Evolutionary conservation across 2,888 invertebrate species (phyloP), one percentile per base, ranked within the genome.

Genomic region (Pandemis heparana): DNA sequence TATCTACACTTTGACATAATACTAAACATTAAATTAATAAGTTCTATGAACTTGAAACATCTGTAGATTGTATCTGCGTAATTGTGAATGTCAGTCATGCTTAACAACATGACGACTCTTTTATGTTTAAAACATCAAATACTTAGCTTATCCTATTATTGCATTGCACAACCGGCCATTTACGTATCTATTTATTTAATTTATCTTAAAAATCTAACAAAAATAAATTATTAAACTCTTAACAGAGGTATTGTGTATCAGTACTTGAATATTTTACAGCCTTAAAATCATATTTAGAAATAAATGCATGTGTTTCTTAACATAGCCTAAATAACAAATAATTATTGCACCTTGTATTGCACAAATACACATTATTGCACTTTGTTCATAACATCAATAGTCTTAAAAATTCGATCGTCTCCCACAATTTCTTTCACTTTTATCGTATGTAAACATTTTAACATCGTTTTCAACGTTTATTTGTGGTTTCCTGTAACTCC

Each of bases 401-500:
- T 84, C 80, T 77, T 76, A 78, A 70, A 81, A 12, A 12, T 43
- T 43, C 43, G 43, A 77, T 77, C 79, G 78, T 77, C 84, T 85
- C 74, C 77, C 82, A 81, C 82, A 83, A 70, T 80, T 82, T 79
- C 83, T 83, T 64, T 80, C 84, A 81, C 82, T 82, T 81, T 85
- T 85, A 73, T 77, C 82, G 69, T 53, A 65, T 39, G 62, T 80
- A 82, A 77, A 78, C 79, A 78, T 80, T 85, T 76, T 79, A 81
- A 78, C 78, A 76, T 79, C 75, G 74, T 83, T 86, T 64, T 89
- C 89, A 39, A 86, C 80, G 77, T 82, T 86, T 23, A 82, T 79
- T 77, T 87, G 83, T 60, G 85, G 80, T 75, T 96, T 96, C 75
- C 96, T 92, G 82, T 96, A 96, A 86, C 96, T 97, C 64, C 97